These are phyloP conservation scores for Lagothrix lagotricha DNA, from an alignment of 2,797 vertebrate genomes.

Conservation along the genomic window DNA sequence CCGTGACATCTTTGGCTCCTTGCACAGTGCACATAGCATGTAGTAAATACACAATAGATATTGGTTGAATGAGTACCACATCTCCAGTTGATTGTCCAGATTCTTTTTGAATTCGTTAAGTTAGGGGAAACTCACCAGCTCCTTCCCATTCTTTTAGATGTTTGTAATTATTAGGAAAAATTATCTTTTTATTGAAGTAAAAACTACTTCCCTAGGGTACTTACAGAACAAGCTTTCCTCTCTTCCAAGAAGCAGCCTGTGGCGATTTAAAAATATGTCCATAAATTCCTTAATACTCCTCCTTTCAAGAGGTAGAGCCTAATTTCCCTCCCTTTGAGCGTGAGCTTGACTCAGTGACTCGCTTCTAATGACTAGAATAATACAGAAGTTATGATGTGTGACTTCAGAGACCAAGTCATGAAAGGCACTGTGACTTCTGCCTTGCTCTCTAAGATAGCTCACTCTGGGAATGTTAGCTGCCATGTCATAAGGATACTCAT, in stretches of 20 bases:
- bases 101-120: neutral
- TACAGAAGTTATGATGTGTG: neutral
- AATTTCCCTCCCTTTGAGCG: neutral
- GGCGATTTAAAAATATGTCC: neutral
- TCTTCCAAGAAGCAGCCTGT: neutral
- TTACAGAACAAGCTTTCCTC: neutral
- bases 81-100: neutral
- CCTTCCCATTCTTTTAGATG: neutral
- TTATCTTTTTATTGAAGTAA: neutral
- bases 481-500: neutral
- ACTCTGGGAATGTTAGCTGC: neutral
- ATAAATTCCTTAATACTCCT: neutral
- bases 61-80: slow-evolving; percentile 47
- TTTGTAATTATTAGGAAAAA: neutral
- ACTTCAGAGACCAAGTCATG: neutral
- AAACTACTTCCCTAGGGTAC: neutral
- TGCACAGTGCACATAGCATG: neutral
- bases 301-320: neutral
- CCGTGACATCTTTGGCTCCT: slow-evolving; percentile 40
- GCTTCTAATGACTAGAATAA: neutral
- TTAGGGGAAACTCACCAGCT: neutral
- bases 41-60: neutral
- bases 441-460: neutral
- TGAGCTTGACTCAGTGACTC: neutral
- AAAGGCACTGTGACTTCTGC: neutral